Conservation (phyloP, 2,797 vertebrate genomes). For the Philypnodon macrostomus region DNA sequence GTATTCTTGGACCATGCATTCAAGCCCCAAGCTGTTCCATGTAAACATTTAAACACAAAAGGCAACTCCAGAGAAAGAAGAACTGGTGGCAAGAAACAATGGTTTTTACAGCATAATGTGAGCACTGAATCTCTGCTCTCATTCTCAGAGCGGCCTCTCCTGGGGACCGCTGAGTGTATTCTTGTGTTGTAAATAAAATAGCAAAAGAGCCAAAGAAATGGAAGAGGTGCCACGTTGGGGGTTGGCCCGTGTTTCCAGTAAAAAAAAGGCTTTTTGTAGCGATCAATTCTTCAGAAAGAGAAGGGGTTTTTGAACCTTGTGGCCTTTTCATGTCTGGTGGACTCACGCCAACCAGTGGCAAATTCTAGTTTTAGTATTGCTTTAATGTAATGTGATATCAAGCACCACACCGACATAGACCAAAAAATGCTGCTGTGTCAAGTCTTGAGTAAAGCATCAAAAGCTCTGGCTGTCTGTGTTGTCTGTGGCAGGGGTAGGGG, state of each 20-base stretch:
- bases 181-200: conserved; percentile 78
- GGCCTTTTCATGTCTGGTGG: conserved; percentile 34
- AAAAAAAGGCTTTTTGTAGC: conserved; percentile 46
- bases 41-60: conserved; percentile 82
- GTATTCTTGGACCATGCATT: conserved; percentile 67
- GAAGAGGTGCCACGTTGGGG: conserved; percentile 43
- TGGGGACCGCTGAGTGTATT: conserved; percentile 77
- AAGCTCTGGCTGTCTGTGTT: no score
- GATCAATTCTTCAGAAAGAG: conserved; percentile 58
- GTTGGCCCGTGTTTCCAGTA: conserved; percentile 20
- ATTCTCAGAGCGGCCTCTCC: conserved; percentile 70
- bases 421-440: no score
- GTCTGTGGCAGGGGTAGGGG: no score
- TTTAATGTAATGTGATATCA: no score
- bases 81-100: conserved; percentile 71
- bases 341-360: conserved; percentile 38
- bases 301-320: conserved; percentile 50
- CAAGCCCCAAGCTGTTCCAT: conserved; percentile 73
- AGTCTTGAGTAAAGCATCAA: no score
- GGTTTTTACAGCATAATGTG: conserved; percentile 71
- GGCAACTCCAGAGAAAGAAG: conserved; percentile 71
- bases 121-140: conserved; percentile 65
- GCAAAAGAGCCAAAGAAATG: conserved; percentile 66
- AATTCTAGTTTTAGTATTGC: conserved; percentile 21
- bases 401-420: no score